Percentiles rank a stretch among this genome's conserved stretches.
Conservation (phyloP, 2,888 invertebrate genomes). For the Heliconius erato region DNA sequence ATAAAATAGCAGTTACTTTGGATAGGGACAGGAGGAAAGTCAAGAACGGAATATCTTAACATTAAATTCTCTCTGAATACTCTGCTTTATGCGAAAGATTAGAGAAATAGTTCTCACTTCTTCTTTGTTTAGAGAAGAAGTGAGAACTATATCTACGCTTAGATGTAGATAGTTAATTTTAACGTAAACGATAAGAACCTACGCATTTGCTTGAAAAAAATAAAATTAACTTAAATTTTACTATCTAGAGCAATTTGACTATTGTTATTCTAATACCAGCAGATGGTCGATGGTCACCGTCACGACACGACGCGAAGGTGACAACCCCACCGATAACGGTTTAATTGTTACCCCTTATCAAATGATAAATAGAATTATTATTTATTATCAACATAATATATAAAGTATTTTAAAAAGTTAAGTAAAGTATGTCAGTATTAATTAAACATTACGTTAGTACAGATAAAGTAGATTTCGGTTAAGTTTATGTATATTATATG, state of each 20-base stretch:
- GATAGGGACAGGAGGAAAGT: too few relatives aligned
- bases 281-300: constrained; percentile 50
- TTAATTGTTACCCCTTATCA: constrained; percentile 61
- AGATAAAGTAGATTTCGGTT: neutral
- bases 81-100: too few relatives aligned
- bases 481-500: neutral
- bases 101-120: too few relatives aligned
- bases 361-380: constrained; percentile 24
- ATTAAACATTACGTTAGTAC: constrained; percentile 10
- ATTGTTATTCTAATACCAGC: constrained; percentile 48
- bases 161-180: neutral
- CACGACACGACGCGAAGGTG: constrained; percentile 48
- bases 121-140: too few relatives aligned
- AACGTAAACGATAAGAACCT: too few relatives aligned
- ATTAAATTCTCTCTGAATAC: too few relatives aligned
- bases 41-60: too few relatives aligned
- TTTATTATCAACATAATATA: constrained; percentile 21
- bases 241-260: constrained; percentile 18
- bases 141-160: too few relatives aligned
- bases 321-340: constrained; percentile 60
- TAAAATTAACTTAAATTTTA: neutral
- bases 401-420: constrained; percentile 3
- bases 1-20: neutral
- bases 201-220: neutral
- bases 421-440: constrained; percentile 7